Evolutionary conservation across 1,140 invertebrate genomes (phyloP), one percentile per base, ranked within the genome.

Genomic region (Drosophila carrolli): DNA sequence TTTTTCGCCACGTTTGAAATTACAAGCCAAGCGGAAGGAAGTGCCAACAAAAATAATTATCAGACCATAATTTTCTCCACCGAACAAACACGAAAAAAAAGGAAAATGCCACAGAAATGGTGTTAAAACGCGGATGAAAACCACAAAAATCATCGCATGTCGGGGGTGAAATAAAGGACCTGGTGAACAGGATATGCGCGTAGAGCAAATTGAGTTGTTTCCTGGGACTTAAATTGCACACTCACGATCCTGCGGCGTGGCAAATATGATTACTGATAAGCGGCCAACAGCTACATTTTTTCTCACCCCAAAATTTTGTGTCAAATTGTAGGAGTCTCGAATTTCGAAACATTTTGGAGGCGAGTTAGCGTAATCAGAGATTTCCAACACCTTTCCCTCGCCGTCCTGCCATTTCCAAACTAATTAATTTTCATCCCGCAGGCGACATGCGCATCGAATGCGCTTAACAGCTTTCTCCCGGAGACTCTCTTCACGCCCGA

Each of bases 231-330:
- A 46, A 86, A 86, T 83, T 86, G 83, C 83, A 86, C 67, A 83
- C 82, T 79, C 81, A 88, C 54, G 50, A 74, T 62, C 40, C 70
- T 51, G 48, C 51, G 82, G 75, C 78, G 84, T 88, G 76, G 84
- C 62, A 70, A 88, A 88, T 89, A 89, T 88, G 83, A 88, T 88
- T 88, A 88, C 38, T 89, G 84, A 83, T 88, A 88, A 89, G 75
- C 54, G 55, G 58, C 47, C 11, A 48, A n/a, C 23, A 29, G 23
- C 46, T n/a, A 6, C 7, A 47, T 29, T 32, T 8, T 32, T 61
- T 46, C 27, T 23, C 6, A 27, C 54, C 53, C 27, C n/a, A 41
- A 44, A 61, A 61, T 46, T 71, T 51, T 62, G 32, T 79, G 65
- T 75, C 47, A 78, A 75, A 78, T 63, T 37, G 40, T 37, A 44